Conservation (phyloP, 2,113 vertebrate genomes). For the Gopherus flavomarginatus region DNA sequence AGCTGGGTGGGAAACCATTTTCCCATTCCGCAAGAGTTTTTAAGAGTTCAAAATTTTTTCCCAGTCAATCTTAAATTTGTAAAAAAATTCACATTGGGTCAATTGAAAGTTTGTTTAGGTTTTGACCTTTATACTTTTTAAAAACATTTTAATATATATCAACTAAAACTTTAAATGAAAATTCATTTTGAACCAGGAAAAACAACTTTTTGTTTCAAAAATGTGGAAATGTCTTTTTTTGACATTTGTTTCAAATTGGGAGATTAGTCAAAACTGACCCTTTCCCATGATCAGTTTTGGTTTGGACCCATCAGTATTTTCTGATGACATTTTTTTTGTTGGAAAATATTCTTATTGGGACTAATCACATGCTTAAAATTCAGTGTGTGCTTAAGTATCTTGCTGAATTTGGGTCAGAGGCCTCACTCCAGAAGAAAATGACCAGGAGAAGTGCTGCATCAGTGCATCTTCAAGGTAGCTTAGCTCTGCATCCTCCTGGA, state of each 20-base stretch:
- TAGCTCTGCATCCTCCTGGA: background rate
- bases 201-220: background rate
- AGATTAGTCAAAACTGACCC: background rate
- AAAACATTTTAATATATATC: background rate
- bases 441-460: background rate
- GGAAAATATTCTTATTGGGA: rapidly evolving
- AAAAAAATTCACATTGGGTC: background rate
- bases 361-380: background rate
- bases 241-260: background rate
- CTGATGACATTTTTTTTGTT: background rate
- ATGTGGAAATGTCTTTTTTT: background rate
- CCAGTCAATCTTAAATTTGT: background rate
- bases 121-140: background rate
- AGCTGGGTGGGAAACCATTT: background rate
- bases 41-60: background rate
- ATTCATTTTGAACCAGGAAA: background rate
- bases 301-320: background rate
- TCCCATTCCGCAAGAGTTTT: background rate
- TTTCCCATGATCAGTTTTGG: background rate
- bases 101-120: background rate
- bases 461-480: background rate
- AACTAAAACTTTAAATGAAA: background rate
- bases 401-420: background rate
- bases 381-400: background rate
- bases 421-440: background rate